Base-by-base conservation (phyloP, 2,113 vertebrate species). In the Catharus bicknelli region DNA sequence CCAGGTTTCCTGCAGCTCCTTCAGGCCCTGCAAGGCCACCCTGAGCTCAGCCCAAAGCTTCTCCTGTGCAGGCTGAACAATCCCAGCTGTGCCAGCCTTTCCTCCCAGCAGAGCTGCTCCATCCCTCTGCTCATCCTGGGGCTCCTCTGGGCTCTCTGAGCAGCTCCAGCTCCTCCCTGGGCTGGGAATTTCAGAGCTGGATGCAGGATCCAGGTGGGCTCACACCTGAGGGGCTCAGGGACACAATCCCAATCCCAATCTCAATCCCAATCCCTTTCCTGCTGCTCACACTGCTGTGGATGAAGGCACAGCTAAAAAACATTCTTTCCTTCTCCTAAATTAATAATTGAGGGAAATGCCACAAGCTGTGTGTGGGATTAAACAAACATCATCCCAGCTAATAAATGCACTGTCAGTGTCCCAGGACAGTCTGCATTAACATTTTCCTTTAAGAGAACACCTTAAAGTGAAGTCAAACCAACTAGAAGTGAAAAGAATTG, bases 301-400 rank as follows among this genome's bases (percentile, higher is more conserved):
- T 80, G 43, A 21, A 80, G 43, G 21, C 20, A 51, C 20, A 4
- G 34, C 15, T 57, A 32, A 62, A 66, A 62, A 92, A 81, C 17
- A 74, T 5, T 57, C 13, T 57, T 18, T 29, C n/a, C 16, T 47
- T 38, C 16, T 67, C 62, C 68, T 62, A 34, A 83, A 54, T 62
- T 8, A 58, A 40, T 11, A 34, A 29, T 23, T 63, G 23, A 75
- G 48, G 23, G 16, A 70, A 54, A 47, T 43, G 3, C 1, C 67
- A 55, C 0, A 0, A 63, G 54, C 26, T 25, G 11, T 20, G 26
- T 14, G 54, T 48, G 16, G 21, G 59, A 22, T 62, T n/a, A 1
- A 66, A 66, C 43, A 83, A 74, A 18, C 3, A 11, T 2, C 43
- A 13, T 1, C 25, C n/a, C 23, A 5, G 14, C 67, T n/a, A 77